Evolutionary conservation across 2,888 invertebrate genomes (phyloP), one percentile per base, ranked within the genome.

Genomic region (Pseudococcus viburni): DNA sequence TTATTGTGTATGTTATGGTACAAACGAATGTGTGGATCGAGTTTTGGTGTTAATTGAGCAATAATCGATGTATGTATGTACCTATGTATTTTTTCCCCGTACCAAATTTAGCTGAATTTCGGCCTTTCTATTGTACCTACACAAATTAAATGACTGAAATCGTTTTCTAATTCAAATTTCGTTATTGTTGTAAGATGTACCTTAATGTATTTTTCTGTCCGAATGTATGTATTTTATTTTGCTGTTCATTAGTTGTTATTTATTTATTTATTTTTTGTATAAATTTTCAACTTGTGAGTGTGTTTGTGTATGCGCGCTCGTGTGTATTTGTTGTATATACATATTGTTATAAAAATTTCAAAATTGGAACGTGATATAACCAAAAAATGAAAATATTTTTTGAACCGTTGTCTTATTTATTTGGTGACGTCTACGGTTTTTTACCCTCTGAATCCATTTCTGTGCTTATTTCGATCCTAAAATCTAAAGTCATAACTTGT

Each of bases 371-470:
- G 84, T 84, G 84, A 84, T 84, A 84, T 84, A 84, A 84, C 84
- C 84, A 84, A 84, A 84, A 51, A n/a, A 84, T 84, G 51, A 51
- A 83, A 84, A 51, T 84, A 84, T 42, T 51, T 84, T 48, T 83
- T 33, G 26, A 73, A 73, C 3, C 3, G 3, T 33, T 33, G 26
- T 33, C 26, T 33, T 33, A 2, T 33, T 33, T 3, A 33, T 33
- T 33, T 33, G 3, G 26, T 33, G 26, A 33, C 26, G 26, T 33
- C 26, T 33, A 2, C 3, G 1, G 1, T 33, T 33, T 33, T 33
- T 33, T 33, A 33, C 26, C 3, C 1, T 33, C 26, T 3, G 3
- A 33, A 33, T 33, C 26, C 26, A 33, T 33, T 33, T 33, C 26
- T 33, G 26, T 33, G 3, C 26, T 33, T 3, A n/a, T n/a, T n/a